Conservation (phyloP, 2,888 invertebrate species). For the Thecophora atra region DNA sequence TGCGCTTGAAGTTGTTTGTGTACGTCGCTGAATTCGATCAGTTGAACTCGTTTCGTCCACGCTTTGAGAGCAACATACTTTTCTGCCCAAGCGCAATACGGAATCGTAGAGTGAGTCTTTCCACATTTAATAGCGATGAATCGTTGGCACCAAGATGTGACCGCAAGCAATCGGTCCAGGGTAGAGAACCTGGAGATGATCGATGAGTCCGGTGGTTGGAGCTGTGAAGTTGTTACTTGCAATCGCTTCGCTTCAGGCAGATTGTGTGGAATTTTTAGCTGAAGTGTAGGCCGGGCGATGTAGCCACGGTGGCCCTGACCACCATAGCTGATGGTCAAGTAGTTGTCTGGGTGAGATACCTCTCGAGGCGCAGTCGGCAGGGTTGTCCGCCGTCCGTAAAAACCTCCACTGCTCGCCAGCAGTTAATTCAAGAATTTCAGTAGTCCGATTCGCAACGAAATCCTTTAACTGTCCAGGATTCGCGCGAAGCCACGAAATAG, state of each 20-base stretch:
- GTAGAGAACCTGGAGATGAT: not conserved
- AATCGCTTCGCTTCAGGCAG: not conserved
- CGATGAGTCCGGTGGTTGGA: not conserved
- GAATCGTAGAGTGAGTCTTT: not conserved
- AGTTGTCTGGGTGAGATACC: not conserved
- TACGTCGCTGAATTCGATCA: not conserved
- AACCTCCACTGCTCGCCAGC: not conserved
- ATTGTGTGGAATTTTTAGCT: not conserved
- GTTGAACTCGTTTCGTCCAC: constrained; percentile 1
- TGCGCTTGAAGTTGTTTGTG: not conserved
- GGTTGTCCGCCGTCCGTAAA: not conserved
- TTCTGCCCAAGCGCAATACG: not conserved
- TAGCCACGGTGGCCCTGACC: not conserved
- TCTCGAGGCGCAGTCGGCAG: constrained; percentile 17
- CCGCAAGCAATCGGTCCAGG: not conserved
- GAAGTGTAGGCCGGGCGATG: not conserved
- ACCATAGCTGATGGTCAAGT: not conserved
- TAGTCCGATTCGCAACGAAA: not conserved
- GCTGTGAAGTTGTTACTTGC: not conserved
- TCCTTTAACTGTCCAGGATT: constrained; percentile 9
- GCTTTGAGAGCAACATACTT: not conserved
- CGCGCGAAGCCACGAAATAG: constrained; percentile 4
- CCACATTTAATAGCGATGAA: too few relatives aligned
- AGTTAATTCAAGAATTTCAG: not conserved
- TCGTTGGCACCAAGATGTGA: constrained; percentile 18